Conservation (phyloP, 2,797 vertebrate genomes). For the Melopsittacus undulatus region DNA sequence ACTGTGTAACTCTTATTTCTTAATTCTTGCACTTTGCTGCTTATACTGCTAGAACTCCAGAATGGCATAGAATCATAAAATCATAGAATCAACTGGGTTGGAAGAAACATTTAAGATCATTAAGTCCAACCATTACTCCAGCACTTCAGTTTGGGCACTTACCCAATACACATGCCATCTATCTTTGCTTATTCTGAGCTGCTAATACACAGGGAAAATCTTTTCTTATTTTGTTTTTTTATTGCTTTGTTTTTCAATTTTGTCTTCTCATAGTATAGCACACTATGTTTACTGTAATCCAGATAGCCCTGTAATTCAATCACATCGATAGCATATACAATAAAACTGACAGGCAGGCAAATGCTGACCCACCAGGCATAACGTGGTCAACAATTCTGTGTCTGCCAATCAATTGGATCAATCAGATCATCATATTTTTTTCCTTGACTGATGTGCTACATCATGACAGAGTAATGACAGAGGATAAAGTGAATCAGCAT, state of each 20-base stretch:
- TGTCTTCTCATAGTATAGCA: not conserved
- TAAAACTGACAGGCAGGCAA: constrained; percentile 47
- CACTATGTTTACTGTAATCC: not conserved
- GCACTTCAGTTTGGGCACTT: not conserved
- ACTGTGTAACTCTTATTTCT: not conserved
- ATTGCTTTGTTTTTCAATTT: not conserved
- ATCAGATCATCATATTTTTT: not conserved
- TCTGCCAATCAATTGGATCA: constrained; percentile 32
- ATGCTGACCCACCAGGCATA: not conserved
- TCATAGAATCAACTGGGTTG: too few relatives aligned
- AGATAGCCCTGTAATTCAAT: not conserved
- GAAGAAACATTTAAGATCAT: too few relatives aligned
- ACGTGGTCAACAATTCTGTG: not conserved
- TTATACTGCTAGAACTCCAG: not conserved
- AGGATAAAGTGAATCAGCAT: not conserved
- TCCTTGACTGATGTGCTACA: not conserved
- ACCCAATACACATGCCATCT: not conserved
- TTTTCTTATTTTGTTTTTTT: not conserved
- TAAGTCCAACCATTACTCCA: too few relatives aligned
- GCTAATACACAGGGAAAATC: not conserved
- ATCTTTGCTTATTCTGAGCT: not conserved
- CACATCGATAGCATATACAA: not conserved
- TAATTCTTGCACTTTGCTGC: not conserved
- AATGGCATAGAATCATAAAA: not conserved
- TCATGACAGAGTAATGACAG: not conserved